Percentiles rank a stretch among this genome's conserved stretches.
Evolutionary conservation across 2,113 vertebrate genomes (phyloP).

Genomic region (Leptodactylus fuscus): DNA sequence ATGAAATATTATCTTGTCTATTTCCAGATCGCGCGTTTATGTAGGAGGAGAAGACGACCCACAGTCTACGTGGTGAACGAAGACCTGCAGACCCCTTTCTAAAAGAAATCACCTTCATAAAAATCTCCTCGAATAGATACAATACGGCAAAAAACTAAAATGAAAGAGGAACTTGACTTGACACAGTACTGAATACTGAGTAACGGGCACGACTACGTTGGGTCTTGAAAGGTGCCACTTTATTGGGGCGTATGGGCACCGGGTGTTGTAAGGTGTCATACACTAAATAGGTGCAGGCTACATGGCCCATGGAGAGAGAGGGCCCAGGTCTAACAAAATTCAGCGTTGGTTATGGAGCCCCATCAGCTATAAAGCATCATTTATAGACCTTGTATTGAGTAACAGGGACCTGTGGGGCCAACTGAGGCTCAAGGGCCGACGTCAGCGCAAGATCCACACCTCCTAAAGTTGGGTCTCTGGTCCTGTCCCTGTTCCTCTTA

Average conservation of each 20-base stretch:
- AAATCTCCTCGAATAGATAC: neutral
- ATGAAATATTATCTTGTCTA: neutral
- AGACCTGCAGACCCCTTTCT: neutral
- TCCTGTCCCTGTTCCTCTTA: too few species aligned
- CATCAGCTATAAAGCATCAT: too few species aligned
- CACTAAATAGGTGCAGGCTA: too few species aligned
- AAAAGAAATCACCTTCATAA: neutral
- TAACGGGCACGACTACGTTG: neutral
- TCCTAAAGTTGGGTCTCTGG: too few species aligned
- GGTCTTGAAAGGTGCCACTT: neutral
- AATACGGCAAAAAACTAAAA: neutral
- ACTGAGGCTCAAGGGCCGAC: too few species aligned
- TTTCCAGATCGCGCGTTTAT: neutral
- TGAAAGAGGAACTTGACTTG: neutral
- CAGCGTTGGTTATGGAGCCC: too few species aligned
- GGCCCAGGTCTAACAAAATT: too few species aligned
- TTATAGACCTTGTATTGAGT: too few species aligned
- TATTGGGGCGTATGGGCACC: neutral
- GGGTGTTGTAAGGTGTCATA: neutral
- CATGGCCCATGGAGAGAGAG: neutral
- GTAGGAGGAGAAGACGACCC: conserved; percentile 20
- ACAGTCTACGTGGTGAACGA: conserved; percentile 22
- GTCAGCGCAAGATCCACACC: too few species aligned
- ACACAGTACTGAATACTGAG: neutral
- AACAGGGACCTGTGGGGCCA: too few species aligned